These are phyloP conservation scores for Catonia carolina DNA, from an alignment of 2,888 invertebrate genomes.

Conservation along the genomic window DNA sequence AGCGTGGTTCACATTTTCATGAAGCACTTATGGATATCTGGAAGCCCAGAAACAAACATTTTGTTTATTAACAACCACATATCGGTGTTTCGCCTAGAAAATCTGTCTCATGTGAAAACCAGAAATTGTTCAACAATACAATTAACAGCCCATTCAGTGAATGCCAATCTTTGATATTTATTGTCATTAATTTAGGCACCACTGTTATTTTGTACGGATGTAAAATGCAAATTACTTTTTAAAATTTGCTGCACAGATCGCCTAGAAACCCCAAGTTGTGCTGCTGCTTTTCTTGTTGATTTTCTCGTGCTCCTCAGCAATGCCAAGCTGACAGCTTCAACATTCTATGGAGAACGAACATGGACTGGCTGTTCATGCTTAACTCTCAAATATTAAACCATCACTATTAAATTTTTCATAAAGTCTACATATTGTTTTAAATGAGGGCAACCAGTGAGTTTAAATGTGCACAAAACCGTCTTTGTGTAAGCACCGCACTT, in stretches of 20 bases:
- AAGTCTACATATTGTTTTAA: background rate
- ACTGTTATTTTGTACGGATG: conserved; percentile 21
- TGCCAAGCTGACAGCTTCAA: background rate
- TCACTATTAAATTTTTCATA: background rate
- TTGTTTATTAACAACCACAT: conserved; percentile 11
- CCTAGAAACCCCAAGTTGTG: conserved; percentile 2
- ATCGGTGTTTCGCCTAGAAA: background rate
- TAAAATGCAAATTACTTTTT: conserved; percentile 15
- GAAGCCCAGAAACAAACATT: background rate
- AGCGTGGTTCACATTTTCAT: conserved; percentile 1
- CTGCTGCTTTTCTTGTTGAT: conserved; percentile 7
- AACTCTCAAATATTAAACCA: background rate
- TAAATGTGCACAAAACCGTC: background rate
- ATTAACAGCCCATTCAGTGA: background rate
- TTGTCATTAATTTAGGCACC: background rate
- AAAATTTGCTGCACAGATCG: conserved; percentile 4
- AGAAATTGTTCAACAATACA: background rate
- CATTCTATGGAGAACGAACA: background rate
- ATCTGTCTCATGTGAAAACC: background rate
- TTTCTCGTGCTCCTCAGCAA: background rate
- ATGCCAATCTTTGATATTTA: background rate
- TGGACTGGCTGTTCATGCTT: no score
- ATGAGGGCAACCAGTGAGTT: background rate
- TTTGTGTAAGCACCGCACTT: background rate
- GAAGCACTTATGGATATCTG: background rate